Conservation (phyloP, 1,140 invertebrate species). For the Polypedilum vanderplanki region DNA sequence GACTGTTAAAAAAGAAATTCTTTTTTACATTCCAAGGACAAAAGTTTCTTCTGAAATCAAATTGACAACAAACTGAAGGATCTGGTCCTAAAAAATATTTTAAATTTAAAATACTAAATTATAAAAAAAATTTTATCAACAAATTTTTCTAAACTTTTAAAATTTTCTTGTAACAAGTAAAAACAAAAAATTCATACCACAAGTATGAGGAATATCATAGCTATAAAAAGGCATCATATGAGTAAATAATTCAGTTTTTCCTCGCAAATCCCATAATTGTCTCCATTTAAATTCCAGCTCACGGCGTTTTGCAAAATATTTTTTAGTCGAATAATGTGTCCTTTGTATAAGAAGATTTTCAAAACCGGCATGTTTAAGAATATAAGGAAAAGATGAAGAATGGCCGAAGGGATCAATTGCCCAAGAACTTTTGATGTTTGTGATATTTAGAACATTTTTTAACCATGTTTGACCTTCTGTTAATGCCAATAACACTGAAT, state of each 20-base stretch:
- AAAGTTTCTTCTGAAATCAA: conserved; percentile 90
- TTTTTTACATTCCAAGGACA: conserved; percentile 77
- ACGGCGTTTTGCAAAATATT: conserved; percentile 71
- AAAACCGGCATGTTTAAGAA: conserved; percentile 78
- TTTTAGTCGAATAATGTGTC: conserved; percentile 94
- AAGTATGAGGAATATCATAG: conserved; percentile 96
- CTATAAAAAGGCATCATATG: conserved; percentile 99
- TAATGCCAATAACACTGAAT: conserved; percentile 82
- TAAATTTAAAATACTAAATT: too few species aligned
- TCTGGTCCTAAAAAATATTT: conserved; percentile 57
- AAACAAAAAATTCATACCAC: too few species aligned
- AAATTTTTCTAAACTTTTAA: too few species aligned
- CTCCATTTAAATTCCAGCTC: conserved; percentile 91
- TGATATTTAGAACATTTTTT: conserved; percentile 69
- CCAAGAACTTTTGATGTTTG: conserved; percentile 74
- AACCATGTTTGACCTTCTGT: conserved; percentile 94
- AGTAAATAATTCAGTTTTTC: conserved; percentile 79
- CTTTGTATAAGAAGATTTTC: conserved; percentile 87
- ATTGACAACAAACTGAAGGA: conserved; percentile 94
- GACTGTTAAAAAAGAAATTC: too few species aligned
- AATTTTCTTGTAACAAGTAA: too few species aligned
- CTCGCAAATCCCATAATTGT: conserved; percentile 80
- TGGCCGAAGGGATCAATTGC: conserved; percentile 94
- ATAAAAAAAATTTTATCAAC: too few species aligned
- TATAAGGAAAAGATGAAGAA: conserved; percentile 80